phyloP scores from a whole-genome alignment of 1,140 invertebrate genomes.

The Ridgeia piscesae region DNA sequence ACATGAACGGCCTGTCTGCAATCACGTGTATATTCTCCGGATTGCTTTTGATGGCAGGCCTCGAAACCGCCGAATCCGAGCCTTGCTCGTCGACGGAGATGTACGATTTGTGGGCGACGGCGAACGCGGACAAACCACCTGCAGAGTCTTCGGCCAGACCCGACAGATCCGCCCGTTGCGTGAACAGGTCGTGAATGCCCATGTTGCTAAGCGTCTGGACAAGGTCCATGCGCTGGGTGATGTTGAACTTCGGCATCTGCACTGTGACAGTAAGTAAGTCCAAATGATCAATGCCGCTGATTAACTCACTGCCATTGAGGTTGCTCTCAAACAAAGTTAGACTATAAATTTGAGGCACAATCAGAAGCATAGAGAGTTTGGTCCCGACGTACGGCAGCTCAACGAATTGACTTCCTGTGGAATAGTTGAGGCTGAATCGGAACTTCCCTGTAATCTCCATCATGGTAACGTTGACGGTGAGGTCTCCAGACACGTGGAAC shows the following conservation, averaged over 20 bases:
- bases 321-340: conserved; percentile 40
- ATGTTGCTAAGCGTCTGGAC: neutral
- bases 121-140: conserved; percentile 5
- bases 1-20: conserved; percentile 18
- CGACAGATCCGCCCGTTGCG: conserved; percentile 10
- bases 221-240: conserved; percentile 42
- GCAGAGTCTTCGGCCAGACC: neutral
- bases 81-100: conserved; percentile 20
- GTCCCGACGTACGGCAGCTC: conserved; percentile 79
- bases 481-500: conserved; percentile 40
- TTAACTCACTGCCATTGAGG: conserved; percentile 32
- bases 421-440: neutral
- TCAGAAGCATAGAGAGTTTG: conserved; percentile 76
- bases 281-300: neutral
- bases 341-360: conserved; percentile 46
- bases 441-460: neutral
- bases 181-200: conserved; percentile 19
- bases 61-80: conserved; percentile 28
- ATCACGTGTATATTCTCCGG: neutral
- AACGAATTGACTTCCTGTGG: conserved; percentile 63
- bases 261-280: conserved; percentile 24
- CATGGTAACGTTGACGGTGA: neutral
- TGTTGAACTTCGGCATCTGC: conserved; percentile 67
- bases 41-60: conserved; percentile 16
- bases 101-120: conserved; percentile 27